phyloP scores from a whole-genome alignment of 2,888 invertebrate genomes.

The Caenorhabditis doughertyi region DNA sequence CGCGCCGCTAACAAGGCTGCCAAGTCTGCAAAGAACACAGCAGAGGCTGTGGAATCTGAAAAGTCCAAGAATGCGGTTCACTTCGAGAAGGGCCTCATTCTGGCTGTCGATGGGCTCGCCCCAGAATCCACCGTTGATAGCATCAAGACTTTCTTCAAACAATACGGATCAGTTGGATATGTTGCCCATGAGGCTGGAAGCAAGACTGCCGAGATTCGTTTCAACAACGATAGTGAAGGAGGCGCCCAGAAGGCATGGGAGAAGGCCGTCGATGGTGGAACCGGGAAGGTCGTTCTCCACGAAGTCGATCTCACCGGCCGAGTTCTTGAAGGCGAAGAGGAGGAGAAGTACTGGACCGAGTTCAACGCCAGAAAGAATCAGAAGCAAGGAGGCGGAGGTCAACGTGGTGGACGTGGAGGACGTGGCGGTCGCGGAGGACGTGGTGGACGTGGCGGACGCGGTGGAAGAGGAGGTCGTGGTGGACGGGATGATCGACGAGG shows the following conservation, averaged over 20 bases:
- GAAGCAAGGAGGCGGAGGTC: slow-evolving; percentile 52
- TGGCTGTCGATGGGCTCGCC: slow-evolving; percentile 74
- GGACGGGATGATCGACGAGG: slow-evolving; percentile 42
- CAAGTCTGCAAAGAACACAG: slow-evolving; percentile 71
- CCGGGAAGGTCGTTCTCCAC: slow-evolving; percentile 75
- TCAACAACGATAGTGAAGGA: slow-evolving; percentile 72
- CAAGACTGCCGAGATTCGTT: slow-evolving; percentile 71
- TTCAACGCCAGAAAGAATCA: slow-evolving; percentile 75
- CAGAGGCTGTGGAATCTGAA: slow-evolving; percentile 67
- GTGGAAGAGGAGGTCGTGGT: slow-evolving; percentile 12
- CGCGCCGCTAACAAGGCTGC: slow-evolving; percentile 71
- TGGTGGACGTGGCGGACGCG: slow-evolving; percentile 47
- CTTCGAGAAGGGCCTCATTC: slow-evolving; percentile 78
- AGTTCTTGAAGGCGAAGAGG: slow-evolving; percentile 80
- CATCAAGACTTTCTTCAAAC: slow-evolving; percentile 88
- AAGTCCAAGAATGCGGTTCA: slow-evolving; percentile 65
- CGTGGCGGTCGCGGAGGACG: slow-evolving; percentile 63
- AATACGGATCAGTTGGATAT: slow-evolving; percentile 85
- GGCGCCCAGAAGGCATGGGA: slow-evolving; percentile 78
- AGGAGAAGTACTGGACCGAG: slow-evolving; percentile 80
- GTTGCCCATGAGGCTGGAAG: slow-evolving; percentile 69
- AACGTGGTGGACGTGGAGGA: slow-evolving; percentile 66
- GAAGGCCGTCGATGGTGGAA: slow-evolving; percentile 72
- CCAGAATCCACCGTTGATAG: slow-evolving; percentile 82
- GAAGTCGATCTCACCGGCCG: slow-evolving; percentile 68